Base-by-base conservation (phyloP, 1,140 invertebrate species). In the Latrodectus geometricus region DNA sequence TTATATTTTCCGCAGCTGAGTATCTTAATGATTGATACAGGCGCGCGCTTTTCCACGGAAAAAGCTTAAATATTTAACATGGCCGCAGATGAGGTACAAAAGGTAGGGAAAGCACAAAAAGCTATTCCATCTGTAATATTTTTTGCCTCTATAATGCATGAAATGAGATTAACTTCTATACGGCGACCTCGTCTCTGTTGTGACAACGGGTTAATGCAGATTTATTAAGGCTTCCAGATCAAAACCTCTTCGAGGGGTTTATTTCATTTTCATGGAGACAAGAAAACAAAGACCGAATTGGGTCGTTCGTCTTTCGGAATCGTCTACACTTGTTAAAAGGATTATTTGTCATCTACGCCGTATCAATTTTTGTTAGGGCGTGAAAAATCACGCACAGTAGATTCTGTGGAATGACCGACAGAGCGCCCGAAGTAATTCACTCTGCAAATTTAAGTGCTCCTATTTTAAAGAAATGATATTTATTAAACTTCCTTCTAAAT, bases 41-140 rank as follows among this genome's bases (percentile, higher is more conserved):
- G 12, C 12, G 70, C 70, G 70, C 72, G 80, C 70, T 35, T 83
- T 72, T 48, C 68, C 56, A n/a, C 50, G 66, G 82, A 84, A 76
- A 84, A 74, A 76, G 82, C 82, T 84, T 84, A 84, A 84, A 84
- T 84, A 84, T 84, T 84, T 84, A 84, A 84, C 82, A 84, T 84
- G n/a, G 80, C 70, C 14, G 66, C 50, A 83, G 80, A 83, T 68
- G 82, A 84, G 73, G 65, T 75, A 80, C 68, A 70, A 80, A 80
- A 66, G 78, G 69, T 52, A 66, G 15, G 78, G 56, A 70, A 75
- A 69, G 70, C 61, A 76, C 82, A 84, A 84, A 84, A 84, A 76
- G 56, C 82, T 69, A 76, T 84, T 84, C 73, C 82, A 84, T 84
- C 82, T 69, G 82, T 76, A 84, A 84, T 84, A 84, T 84, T 84